phyloP scores from a whole-genome alignment of 2,797 vertebrate species.

The Clarias laeviceps region DNA sequence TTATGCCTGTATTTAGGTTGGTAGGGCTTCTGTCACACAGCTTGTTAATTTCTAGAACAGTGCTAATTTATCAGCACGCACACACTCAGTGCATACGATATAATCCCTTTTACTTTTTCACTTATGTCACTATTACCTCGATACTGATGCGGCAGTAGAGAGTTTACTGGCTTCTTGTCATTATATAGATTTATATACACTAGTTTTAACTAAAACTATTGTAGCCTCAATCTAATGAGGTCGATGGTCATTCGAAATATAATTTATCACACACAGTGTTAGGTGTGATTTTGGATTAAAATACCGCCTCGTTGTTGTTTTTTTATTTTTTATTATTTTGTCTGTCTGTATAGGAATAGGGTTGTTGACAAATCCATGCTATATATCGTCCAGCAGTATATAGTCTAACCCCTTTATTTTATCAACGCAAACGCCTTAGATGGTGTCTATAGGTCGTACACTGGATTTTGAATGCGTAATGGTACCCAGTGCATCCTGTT shows the following conservation, averaged over 20 bases:
- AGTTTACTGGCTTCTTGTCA: not conserved
- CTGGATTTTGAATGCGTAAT: not conserved
- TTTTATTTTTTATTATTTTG: not conserved
- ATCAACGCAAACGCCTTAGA: not conserved
- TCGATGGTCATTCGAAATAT: not conserved
- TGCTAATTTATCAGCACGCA: not conserved
- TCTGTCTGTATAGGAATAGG: not conserved
- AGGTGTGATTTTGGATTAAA: not conserved
- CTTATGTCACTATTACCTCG: not conserved
- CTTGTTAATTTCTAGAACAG: not conserved
- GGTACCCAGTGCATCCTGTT: not conserved
- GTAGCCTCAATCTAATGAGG: not conserved
- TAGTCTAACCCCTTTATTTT: no score
- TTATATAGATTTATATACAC: not conserved
- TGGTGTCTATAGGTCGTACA: not conserved
- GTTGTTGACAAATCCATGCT: not conserved
- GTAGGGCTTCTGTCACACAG: not conserved
- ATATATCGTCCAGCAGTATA: no score
- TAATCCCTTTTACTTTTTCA: not conserved
- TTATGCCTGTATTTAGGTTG: not conserved
- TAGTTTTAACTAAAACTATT: not conserved
- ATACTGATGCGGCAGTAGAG: not conserved
- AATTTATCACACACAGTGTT: not conserved
- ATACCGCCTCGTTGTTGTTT: not conserved
- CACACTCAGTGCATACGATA: not conserved